Conservation (phyloP, 2,797 vertebrate genomes). For the Sphenodon punctatus region DNA sequence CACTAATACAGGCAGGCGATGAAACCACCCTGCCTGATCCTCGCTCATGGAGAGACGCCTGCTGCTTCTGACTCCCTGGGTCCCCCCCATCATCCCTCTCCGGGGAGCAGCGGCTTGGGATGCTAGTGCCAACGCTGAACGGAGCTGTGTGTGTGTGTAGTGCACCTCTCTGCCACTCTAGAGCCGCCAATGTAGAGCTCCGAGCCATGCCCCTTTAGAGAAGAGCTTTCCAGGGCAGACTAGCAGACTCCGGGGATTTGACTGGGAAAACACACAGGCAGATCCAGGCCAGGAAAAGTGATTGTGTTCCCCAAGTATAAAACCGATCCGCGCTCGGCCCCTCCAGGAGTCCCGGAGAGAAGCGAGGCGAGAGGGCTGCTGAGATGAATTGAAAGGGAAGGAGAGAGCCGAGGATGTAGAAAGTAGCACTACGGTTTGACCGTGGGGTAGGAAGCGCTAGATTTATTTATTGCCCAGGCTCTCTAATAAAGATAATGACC, state of each 20-base stretch:
- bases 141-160: no score
- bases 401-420: slow-evolving; percentile 66
- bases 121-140: no score
- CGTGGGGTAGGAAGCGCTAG: slow-evolving; percentile 66
- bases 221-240: no score
- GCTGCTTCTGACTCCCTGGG: neutral
- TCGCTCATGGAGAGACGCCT: neutral
- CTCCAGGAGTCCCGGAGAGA: slow-evolving; percentile 33
- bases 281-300: slow-evolving; percentile 63
- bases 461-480: slow-evolving; percentile 73
- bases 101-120: no score
- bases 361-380: slow-evolving; percentile 17
- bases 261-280: neutral
- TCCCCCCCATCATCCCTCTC: no score
- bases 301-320: slow-evolving; percentile 56
- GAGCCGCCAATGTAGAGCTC: no score
- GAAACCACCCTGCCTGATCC: no score
- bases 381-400: slow-evolving; percentile 71
- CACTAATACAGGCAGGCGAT: no score
- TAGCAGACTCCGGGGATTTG: neutral
- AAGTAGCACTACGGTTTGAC: slow-evolving; percentile 74
- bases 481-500: slow-evolving; percentile 76
- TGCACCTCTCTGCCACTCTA: no score
- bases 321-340: slow-evolving; percentile 48
- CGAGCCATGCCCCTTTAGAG: no score